These are phyloP conservation scores for Drosophila ezoana DNA, from an alignment of 2,888 invertebrate species.

Conservation along the genomic window DNA sequence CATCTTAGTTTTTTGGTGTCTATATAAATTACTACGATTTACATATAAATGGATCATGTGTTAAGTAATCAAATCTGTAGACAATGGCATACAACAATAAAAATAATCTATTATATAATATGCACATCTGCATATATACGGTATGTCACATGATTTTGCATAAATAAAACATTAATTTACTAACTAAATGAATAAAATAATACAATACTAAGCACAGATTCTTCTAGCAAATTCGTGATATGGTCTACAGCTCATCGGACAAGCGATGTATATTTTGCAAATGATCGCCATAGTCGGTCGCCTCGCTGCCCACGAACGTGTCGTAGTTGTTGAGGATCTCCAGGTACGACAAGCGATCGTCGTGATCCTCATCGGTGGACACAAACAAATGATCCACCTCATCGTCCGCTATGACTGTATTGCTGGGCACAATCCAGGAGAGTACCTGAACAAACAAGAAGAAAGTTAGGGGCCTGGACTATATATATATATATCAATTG, in stretches of 20 bases:
- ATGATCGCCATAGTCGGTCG: slow-evolving; percentile 94
- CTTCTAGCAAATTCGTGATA: slow-evolving; percentile 37
- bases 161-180: slow-evolving; percentile 60
- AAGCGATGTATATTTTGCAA: slow-evolving; percentile 93
- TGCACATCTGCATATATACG: slow-evolving; percentile 3
- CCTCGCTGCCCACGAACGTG: slow-evolving; percentile 96
- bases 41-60: slow-evolving; percentile 14
- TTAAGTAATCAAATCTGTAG: slow-evolving; percentile 10
- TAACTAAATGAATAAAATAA: slow-evolving; percentile 63
- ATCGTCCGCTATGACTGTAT: slow-evolving; percentile 94
- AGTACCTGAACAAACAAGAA: slow-evolving; percentile 85
- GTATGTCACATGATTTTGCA: slow-evolving; percentile 50
- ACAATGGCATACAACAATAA: slow-evolving; percentile 7
- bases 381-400: slow-evolving; percentile 96
- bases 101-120: slow-evolving; percentile 14
- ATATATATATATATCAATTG: not conserved
- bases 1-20: slow-evolving; percentile 64
- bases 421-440: slow-evolving; percentile 96
- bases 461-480: not conserved
- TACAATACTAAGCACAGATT: slow-evolving; percentile 57
- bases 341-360: slow-evolving; percentile 90
- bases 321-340: slow-evolving; percentile 94
- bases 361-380: slow-evolving; percentile 93
- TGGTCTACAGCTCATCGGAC: slow-evolving; percentile 90
- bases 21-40: slow-evolving; percentile 60